Conservation (phyloP, 1,140 invertebrate species). For the Phenacoccus solenopsis region DNA sequence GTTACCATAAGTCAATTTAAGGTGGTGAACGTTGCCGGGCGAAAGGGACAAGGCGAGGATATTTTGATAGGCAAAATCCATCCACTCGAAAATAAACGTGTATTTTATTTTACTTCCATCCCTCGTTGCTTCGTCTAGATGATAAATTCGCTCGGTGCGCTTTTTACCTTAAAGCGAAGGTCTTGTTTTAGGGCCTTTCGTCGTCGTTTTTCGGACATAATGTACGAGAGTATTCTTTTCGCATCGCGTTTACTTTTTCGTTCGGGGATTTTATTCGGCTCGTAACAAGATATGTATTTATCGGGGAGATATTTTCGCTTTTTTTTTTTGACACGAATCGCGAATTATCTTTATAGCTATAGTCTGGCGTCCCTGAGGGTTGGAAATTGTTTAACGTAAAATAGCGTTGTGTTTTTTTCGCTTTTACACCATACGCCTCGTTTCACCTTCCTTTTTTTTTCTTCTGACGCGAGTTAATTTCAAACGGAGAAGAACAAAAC, state of each 20-base stretch:
- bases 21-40: not conserved
- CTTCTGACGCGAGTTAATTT: no score
- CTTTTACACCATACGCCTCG: no score
- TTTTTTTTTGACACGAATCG: conserved; percentile 7
- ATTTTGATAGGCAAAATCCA: conserved; percentile 18
- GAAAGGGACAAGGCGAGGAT: not conserved
- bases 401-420: conserved; percentile 3
- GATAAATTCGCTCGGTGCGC: not conserved
- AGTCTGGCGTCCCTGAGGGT: conserved; percentile 4
- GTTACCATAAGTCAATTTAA: not conserved
- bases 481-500: no score
- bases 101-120: conserved; percentile 3
- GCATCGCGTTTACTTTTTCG: not conserved
- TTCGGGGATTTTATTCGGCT: conserved; percentile 7
- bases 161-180: conserved; percentile 7
- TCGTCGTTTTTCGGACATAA: not conserved
- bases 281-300: conserved; percentile 14
- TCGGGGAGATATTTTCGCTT: conserved; percentile 6
- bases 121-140: not conserved
- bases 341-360: conserved; percentile 15
- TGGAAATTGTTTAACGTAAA: conserved; percentile 12
- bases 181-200: not conserved
- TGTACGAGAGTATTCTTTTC: conserved; percentile 5
- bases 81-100: conserved; percentile 10
- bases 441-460: no score